These are phyloP conservation scores for Autographa gamma DNA, from an alignment of 2,888 invertebrate genomes.

Conservation along the genomic window DNA sequence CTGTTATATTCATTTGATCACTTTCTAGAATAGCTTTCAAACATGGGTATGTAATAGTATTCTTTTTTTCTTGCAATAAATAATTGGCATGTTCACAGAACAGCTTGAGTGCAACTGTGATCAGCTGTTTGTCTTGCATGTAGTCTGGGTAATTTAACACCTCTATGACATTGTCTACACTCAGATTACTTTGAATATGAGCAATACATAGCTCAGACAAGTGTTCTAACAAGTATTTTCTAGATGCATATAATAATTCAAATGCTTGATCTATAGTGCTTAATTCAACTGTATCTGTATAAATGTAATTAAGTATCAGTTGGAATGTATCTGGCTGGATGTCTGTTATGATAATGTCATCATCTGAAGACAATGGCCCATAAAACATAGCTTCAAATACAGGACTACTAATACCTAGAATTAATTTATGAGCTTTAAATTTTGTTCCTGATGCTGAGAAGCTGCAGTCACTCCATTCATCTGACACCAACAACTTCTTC, in stretches of 20 bases:
- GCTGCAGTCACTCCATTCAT: constrained; percentile 89
- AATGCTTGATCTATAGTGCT: constrained; percentile 89
- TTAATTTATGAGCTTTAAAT: constrained; percentile 90
- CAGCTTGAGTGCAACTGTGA: constrained; percentile 86
- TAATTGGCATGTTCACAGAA: constrained; percentile 88
- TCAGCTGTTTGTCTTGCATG: constrained; percentile 87
- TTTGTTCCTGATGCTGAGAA: constrained; percentile 87
- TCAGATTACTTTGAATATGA: constrained; percentile 87
- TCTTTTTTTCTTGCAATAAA: constrained; percentile 84
- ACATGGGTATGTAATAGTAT: constrained; percentile 84
- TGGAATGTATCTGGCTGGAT: constrained; percentile 90
- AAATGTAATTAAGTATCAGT: constrained; percentile 89
- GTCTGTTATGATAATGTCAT: constrained; percentile 88
- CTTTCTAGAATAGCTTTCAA: constrained; percentile 85
- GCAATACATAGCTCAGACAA: constrained; percentile 85
- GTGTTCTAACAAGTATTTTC: constrained; percentile 90
- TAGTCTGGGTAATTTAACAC: constrained; percentile 90
- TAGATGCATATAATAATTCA: constrained; percentile 90
- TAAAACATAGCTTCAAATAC: constrained; percentile 92
- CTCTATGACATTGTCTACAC: constrained; percentile 88
- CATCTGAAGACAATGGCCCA: constrained; percentile 88
- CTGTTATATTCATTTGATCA: constrained; percentile 84
- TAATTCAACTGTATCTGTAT: constrained; percentile 89
- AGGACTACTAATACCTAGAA: constrained; percentile 91
- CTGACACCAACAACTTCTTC: constrained; percentile 82